These are phyloP conservation scores for Leucophenga maculata DNA, from an alignment of 2,888 invertebrate species.

Conservation along the genomic window DNA sequence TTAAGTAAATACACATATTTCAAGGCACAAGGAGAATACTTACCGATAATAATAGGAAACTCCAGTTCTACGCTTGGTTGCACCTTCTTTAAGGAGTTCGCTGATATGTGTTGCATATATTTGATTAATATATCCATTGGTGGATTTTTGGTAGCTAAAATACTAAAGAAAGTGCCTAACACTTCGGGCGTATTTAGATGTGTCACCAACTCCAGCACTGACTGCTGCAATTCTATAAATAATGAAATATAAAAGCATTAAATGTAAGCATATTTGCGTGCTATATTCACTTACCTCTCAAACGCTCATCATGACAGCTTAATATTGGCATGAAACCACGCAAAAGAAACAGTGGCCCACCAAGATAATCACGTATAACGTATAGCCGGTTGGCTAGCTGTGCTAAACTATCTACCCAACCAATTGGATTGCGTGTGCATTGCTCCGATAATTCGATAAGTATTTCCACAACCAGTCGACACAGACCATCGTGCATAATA, in stretches of 20 bases:
- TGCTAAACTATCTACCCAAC: conserved; percentile 68
- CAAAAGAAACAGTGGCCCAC: conserved; percentile 68
- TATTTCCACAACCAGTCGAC: conserved; percentile 69
- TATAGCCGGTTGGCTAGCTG: conserved; percentile 69
- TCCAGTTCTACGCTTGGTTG: conserved; percentile 68
- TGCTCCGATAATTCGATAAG: conserved; percentile 67
- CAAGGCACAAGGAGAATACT: background rate
- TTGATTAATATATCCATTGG: conserved; percentile 76
- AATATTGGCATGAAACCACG: conserved; percentile 69
- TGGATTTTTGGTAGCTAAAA: conserved; percentile 75
- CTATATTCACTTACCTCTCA: conserved; percentile 55
- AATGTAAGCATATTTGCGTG: background rate
- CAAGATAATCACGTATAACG: conserved; percentile 70
- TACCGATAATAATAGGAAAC: conserved; percentile 66
- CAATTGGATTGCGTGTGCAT: conserved; percentile 63
- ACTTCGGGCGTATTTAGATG: conserved; percentile 70
- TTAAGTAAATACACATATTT: background rate
- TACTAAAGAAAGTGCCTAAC: conserved; percentile 75
- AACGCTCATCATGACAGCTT: conserved; percentile 58
- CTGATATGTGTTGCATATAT: conserved; percentile 72
- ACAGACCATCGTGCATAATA: conserved; percentile 69
- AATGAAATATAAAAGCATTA: background rate
- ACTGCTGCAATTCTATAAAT: conserved; percentile 77
- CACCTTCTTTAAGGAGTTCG: conserved; percentile 56
- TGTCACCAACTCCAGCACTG: conserved; percentile 78